Evolutionary conservation across 1,140 invertebrate genomes (phyloP).

Genomic region (Drosophila punjabiensis): DNA sequence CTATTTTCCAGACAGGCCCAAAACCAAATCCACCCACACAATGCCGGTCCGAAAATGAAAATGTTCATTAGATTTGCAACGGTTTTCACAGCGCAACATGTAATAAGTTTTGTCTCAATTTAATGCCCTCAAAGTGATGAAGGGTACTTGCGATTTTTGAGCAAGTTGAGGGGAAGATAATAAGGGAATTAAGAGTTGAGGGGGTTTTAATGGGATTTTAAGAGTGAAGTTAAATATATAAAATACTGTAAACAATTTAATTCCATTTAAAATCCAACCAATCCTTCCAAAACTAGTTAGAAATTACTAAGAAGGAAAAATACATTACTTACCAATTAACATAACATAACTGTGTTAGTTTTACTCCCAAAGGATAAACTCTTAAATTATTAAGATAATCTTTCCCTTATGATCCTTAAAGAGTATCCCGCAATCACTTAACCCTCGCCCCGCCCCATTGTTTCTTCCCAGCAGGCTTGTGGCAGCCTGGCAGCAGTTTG

Average conservation of each 20-base stretch:
- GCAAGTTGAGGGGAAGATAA: not conserved
- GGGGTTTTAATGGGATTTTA: not conserved
- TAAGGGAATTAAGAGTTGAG: not conserved
- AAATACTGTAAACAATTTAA: not conserved
- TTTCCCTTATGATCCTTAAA: not conserved
- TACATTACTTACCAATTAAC: not conserved
- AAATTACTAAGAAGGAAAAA: not conserved
- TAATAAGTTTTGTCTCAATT: conserved; percentile 71
- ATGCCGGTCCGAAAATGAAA: conserved; percentile 69
- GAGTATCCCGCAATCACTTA: conserved; percentile 11
- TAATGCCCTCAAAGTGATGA: conserved; percentile 21
- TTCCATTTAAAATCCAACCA: not conserved
- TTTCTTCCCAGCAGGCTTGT: conserved; percentile 42
- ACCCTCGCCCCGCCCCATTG: not conserved
- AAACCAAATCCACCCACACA: conserved; percentile 66
- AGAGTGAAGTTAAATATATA: not conserved
- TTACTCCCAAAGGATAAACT: too few relatives aligned
- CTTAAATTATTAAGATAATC: not conserved
- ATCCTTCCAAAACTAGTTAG: not conserved
- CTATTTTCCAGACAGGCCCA: conserved; percentile 34
- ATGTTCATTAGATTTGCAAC: conserved; percentile 82
- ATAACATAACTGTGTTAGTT: too few relatives aligned
- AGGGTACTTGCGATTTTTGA: not conserved
- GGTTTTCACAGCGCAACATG: conserved; percentile 74
- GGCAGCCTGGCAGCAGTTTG: conserved; percentile 29